phyloP scores from a whole-genome alignment of 2,797 vertebrate genomes.

The Champsocephalus esox region DNA sequence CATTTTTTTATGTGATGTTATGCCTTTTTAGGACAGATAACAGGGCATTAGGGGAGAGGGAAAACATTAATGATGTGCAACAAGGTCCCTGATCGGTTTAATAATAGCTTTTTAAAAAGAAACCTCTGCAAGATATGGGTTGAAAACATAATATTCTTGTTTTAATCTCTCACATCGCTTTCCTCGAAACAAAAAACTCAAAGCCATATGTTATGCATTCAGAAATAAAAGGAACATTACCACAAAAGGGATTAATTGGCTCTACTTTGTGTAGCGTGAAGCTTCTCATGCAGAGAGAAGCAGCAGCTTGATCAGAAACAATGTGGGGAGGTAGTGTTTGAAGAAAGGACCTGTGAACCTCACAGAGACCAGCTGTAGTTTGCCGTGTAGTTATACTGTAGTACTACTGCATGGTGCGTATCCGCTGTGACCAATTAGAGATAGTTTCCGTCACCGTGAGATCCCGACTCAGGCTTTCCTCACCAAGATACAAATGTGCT shows the following conservation, averaged over 20 bases:
- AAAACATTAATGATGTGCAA: not conserved
- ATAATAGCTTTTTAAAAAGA: no score
- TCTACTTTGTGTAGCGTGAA: constrained; percentile 7
- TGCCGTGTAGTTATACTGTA: constrained; percentile 37
- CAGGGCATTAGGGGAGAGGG: not conserved
- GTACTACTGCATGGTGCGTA: constrained; percentile 31
- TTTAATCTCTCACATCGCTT: not conserved
- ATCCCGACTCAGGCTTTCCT: constrained; percentile 64
- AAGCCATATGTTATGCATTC: constrained; percentile 1
- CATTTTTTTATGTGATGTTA: not conserved
- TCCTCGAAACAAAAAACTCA: not conserved
- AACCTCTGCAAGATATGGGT: not conserved
- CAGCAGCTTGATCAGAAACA: constrained; percentile 39
- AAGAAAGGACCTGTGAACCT: constrained; percentile 62
- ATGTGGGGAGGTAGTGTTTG: constrained; percentile 30
- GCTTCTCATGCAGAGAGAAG: constrained; percentile 27
- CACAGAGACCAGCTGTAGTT: constrained; percentile 54
- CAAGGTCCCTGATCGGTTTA: not conserved
- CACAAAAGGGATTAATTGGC: not conserved
- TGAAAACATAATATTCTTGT: not conserved
- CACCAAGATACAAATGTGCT: constrained; percentile 55
- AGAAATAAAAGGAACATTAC: constrained; percentile 8
- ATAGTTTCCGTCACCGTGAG: constrained; percentile 57
- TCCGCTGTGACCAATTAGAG: constrained; percentile 74
- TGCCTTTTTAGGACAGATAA: not conserved